These are phyloP conservation scores for Smutsia temminckii DNA, from an alignment of 2,797 vertebrate species.

Conservation along the genomic window DNA sequence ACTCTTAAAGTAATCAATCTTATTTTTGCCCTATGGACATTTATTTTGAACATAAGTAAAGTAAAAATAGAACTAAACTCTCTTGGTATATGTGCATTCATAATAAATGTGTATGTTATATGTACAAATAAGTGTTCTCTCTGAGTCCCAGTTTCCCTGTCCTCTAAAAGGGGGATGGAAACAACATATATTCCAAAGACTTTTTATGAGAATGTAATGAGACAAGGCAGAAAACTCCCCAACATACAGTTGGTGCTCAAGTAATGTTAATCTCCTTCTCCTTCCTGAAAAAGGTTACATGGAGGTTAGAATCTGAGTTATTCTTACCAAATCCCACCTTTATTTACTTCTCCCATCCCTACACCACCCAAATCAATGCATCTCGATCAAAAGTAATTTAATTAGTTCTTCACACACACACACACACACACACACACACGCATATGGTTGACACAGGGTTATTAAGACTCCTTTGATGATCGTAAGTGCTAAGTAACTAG, in stretches of 20 bases:
- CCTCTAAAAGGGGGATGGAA: not conserved
- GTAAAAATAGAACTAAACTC: not conserved
- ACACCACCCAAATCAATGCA: not conserved
- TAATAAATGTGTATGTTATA: not conserved
- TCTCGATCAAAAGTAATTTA: not conserved
- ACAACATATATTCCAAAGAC: not conserved
- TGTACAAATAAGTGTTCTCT: not conserved
- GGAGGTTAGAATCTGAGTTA: not conserved
- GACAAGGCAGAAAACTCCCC: not conserved
- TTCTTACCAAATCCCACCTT: slow-evolving; percentile 3
- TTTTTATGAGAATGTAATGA: not conserved
- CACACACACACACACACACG: not conserved
- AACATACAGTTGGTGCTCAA: not conserved
- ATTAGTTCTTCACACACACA: not conserved
- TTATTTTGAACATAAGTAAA: not conserved
- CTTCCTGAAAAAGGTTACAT: not conserved
- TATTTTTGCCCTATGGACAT: not conserved
- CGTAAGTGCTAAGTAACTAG: not conserved
- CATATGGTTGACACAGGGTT: not conserved
- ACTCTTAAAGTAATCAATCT: not conserved
- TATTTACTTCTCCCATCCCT: not conserved
- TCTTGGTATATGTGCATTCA: not conserved
- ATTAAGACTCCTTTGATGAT: not conserved
- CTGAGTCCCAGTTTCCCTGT: not conserved
- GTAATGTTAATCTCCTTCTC: not conserved